A percentile compares a stretch with the other conserved stretches of the same genome.
phyloP scores from a whole-genome alignment of 2,113 vertebrate genomes.

The Condylura cristata region DNA sequence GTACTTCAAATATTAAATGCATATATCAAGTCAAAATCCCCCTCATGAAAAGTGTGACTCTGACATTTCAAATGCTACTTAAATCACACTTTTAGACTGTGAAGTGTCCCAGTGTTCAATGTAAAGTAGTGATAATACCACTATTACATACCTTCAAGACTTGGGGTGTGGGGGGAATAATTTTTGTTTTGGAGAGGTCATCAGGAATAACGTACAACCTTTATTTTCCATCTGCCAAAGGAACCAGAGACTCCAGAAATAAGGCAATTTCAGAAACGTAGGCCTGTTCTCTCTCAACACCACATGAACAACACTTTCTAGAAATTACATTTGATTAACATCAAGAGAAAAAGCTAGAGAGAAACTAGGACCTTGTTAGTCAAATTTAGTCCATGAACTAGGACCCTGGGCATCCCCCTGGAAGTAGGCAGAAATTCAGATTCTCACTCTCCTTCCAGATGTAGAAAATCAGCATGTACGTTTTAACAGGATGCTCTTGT shows the following conservation, averaged over 20 bases:
- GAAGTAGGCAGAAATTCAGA: neutral
- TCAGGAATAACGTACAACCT: neutral
- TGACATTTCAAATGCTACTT: conserved; percentile 42
- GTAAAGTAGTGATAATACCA: neutral
- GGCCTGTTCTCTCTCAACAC: neutral
- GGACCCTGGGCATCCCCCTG: neutral
- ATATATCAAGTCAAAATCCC: neutral
- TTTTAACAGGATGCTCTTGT: neutral
- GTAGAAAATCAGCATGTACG: neutral
- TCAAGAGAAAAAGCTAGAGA: neutral
- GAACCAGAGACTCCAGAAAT: neutral
- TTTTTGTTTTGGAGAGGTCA: neutral
- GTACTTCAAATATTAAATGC: neutral
- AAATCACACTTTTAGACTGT: neutral
- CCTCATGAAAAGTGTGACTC: conserved; percentile 4
- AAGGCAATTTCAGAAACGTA: neutral
- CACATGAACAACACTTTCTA: neutral
- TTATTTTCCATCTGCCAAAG: conserved; percentile 24
- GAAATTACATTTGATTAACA: neutral
- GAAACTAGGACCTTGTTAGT: neutral
- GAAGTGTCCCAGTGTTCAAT: conserved; percentile 35
- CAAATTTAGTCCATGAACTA: neutral
- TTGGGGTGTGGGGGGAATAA: conserved; percentile 29
- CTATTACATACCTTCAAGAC: neutral
- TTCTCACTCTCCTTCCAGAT: neutral